Percentiles rank a stretch among this genome's conserved stretches.
phyloP scores from a whole-genome alignment of 1,140 invertebrate species.

The Pogonomyrmex barbatus region DNA sequence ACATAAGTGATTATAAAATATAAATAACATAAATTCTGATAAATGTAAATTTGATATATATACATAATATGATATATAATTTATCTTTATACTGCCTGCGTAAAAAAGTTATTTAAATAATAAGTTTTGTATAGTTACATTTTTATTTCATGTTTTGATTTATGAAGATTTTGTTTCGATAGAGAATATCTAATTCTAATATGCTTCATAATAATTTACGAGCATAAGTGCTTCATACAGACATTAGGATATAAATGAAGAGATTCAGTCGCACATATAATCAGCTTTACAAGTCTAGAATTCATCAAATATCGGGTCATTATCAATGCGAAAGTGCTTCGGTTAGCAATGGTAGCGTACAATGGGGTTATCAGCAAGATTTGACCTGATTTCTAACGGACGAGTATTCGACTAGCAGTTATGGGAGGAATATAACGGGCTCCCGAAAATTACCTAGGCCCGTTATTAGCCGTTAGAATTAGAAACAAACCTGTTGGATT shows the following conservation, averaged over 20 bases:
- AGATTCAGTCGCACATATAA: neutral
- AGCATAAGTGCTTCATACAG: neutral
- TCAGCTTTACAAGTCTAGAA: neutral
- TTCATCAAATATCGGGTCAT: neutral
- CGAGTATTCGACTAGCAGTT: slow-evolving; percentile 49
- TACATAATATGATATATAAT: neutral
- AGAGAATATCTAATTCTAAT: neutral
- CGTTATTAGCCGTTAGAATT: slow-evolving; percentile 84
- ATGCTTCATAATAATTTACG: neutral
- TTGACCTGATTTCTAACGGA: slow-evolving; percentile 80
- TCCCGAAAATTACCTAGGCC: slow-evolving; percentile 78
- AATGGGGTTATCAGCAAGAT: slow-evolving; percentile 57
- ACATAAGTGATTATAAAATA: neutral
- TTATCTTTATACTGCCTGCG: neutral
- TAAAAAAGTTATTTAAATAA: neutral
- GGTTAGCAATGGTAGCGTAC: slow-evolving; percentile 1
- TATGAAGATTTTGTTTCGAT: neutral
- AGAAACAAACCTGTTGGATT: slow-evolving; percentile 82
- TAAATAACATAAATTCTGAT: neutral
- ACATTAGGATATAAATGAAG: neutral
- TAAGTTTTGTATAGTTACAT: neutral
- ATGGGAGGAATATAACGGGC: slow-evolving; percentile 82
- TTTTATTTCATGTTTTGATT: neutral
- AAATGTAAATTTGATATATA: neutral
- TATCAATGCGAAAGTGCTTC: slow-evolving; percentile 4